Conservation (phyloP, 2,113 vertebrate species). For the Columbina picui region DNA sequence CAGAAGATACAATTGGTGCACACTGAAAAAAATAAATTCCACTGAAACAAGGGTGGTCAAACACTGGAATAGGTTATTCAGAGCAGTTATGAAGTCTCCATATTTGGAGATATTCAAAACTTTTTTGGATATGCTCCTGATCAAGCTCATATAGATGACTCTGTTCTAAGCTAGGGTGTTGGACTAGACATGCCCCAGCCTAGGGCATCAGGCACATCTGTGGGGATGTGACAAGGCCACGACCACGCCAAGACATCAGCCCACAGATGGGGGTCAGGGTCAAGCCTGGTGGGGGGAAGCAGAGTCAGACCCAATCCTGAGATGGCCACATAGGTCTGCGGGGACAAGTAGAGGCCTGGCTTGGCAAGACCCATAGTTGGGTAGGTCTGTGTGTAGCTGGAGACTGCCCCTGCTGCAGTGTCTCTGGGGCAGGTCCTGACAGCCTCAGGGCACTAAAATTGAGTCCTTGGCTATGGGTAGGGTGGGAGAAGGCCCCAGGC, state of each 20-base stretch:
- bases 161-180: neutral
- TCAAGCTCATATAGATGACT: neutral
- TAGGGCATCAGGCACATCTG: neutral
- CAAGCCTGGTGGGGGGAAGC: neutral
- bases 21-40: neutral
- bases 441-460: neutral
- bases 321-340: neutral
- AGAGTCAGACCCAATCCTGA: neutral
- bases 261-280: fast-evolving
- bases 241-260: neutral
- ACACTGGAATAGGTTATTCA: neutral
- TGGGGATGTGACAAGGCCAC: neutral
- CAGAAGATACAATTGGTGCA: neutral
- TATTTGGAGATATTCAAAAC: neutral
- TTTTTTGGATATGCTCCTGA: neutral
- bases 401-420: fast-evolving
- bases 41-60: neutral
- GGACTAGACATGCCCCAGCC: neutral
- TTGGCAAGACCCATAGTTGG: no score
- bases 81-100: neutral
- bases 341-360: no score
- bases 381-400: fast-evolving
- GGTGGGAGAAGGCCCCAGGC: fast-evolving
- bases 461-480: neutral
- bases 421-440: neutral